Evolutionary conservation across 2,797 vertebrate genomes (phyloP).

Genomic region (Phalanger gymnotis): DNA sequence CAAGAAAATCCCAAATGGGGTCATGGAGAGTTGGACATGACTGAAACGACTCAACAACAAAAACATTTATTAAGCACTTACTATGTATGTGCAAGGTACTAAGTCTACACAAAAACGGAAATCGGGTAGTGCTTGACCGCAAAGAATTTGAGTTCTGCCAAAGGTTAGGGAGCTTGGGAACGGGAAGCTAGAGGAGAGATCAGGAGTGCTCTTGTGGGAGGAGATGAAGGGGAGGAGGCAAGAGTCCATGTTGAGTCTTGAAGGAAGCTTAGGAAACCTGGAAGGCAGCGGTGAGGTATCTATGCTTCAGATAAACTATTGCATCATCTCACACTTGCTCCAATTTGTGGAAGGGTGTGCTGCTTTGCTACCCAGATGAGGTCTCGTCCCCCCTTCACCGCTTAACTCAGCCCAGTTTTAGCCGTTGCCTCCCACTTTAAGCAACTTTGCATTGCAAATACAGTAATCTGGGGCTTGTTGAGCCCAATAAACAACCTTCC

Average conservation of each 20-base stretch:
- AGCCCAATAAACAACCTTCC: neutral
- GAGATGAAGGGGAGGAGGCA: neutral
- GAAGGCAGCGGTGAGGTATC: neutral
- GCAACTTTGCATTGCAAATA: neutral
- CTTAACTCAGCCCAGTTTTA: neutral
- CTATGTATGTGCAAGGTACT: neutral
- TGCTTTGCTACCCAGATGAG: neutral
- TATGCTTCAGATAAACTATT: conserved; percentile 23
- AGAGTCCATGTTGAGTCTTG: neutral
- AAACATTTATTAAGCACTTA: neutral
- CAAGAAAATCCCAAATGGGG: neutral
- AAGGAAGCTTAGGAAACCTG: neutral
- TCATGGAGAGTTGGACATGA: neutral
- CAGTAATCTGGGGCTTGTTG: neutral
- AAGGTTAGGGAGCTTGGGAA: neutral
- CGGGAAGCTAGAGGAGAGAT: too few relatives aligned
- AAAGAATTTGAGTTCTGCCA: neutral
- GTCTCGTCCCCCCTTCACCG: neutral
- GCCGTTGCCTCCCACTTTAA: neutral
- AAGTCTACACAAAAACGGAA: neutral
- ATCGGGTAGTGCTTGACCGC: neutral
- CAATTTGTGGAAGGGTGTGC: conserved; percentile 12
- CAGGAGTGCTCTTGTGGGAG: neutral
- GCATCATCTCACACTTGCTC: conserved; percentile 63
- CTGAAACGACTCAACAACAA: neutral